phyloP scores from a whole-genome alignment of 2,797 vertebrate species.

The Bradypodion ventrale region DNA sequence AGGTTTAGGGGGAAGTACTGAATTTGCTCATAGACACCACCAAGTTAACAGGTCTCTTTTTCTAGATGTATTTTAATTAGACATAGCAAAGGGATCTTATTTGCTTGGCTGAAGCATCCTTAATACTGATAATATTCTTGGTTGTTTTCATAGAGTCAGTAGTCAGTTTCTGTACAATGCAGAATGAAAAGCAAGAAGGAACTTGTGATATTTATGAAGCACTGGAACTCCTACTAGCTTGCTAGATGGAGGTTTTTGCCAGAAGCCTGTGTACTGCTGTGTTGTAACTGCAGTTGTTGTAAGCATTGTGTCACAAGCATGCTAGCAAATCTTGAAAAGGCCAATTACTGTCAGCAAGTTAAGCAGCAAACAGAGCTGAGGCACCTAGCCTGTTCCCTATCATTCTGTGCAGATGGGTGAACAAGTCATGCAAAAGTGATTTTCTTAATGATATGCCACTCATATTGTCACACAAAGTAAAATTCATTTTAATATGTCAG shows the following conservation, averaged over 20 bases:
- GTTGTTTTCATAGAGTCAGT: conserved; percentile 26
- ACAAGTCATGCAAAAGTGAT: conserved; percentile 16
- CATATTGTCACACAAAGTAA: conserved; percentile 25
- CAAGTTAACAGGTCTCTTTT: conserved; percentile 26
- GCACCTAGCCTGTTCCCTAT: conserved; percentile 29
- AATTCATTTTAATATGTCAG: not conserved
- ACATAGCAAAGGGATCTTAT: not conserved
- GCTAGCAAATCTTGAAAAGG: conserved; percentile 40
- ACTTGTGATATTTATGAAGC: conserved; percentile 50
- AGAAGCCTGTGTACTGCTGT: conserved; percentile 61
- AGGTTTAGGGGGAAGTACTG: not conserved
- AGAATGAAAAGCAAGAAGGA: not conserved
- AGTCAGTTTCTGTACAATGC: not conserved
- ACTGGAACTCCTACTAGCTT: conserved; percentile 44
- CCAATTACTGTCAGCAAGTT: conserved; percentile 49
- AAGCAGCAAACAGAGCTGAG: conserved; percentile 25
- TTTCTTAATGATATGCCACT: conserved; percentile 27
- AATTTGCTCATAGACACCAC: not conserved
- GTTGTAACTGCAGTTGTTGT: conserved; percentile 60
- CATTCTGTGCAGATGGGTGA: not conserved
- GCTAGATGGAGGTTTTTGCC: conserved; percentile 45
- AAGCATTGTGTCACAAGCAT: conserved; percentile 58
- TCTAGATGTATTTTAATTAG: conserved; percentile 36
- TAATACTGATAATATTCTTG: not conserved
- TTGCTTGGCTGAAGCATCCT: not conserved